Evolutionary conservation across 35 echinoderm and acorn worm genomes (phyloP).

Genomic region (Holothuria glaberrima): DNA sequence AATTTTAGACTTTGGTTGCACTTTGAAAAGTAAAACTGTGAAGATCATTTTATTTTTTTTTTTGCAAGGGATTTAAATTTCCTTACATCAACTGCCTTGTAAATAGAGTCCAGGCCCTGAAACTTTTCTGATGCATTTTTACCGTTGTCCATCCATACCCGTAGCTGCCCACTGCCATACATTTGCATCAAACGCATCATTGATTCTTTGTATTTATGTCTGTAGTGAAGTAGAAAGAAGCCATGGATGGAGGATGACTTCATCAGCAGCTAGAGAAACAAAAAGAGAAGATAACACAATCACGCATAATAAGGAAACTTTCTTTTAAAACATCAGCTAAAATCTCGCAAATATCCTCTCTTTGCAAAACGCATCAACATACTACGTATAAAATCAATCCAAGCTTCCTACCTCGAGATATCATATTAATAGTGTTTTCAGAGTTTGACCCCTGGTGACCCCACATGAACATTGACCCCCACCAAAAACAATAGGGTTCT

Average conservation of each 20-base stretch:
- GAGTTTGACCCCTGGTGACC: too few relatives aligned
- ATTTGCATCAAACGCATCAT: slow-evolving; percentile 64
- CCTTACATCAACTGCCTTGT: slow-evolving; percentile 85
- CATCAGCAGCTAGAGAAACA: slow-evolving; percentile 47
- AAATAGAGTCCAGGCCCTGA: slow-evolving; percentile 61
- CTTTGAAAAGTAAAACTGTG: too few relatives aligned
- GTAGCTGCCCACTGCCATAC: slow-evolving; percentile 58
- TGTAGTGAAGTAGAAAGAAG: slow-evolving; percentile 62
- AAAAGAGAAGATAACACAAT: background rate
- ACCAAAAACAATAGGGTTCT: too few relatives aligned
- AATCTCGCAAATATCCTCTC: too few relatives aligned
- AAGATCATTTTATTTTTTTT: too few relatives aligned
- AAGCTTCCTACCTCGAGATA: too few relatives aligned
- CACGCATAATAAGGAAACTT: too few relatives aligned
- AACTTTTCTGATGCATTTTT: slow-evolving; percentile 73
- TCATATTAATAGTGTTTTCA: too few relatives aligned
- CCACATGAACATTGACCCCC: too few relatives aligned
- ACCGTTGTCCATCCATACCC: slow-evolving; percentile 59
- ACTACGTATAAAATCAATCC: too few relatives aligned
- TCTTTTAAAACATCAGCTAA: background rate
- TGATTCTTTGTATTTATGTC: slow-evolving; percentile 44
- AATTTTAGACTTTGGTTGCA: too few relatives aligned
- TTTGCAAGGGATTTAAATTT: background rate
- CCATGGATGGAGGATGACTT: slow-evolving; percentile 74
- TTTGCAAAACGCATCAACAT: too few relatives aligned